These are phyloP conservation scores for Hexactinellida sp. DNA, from an alignment of 37 sponge, comb jelly and placozoan genomes.

Conservation along the genomic window DNA sequence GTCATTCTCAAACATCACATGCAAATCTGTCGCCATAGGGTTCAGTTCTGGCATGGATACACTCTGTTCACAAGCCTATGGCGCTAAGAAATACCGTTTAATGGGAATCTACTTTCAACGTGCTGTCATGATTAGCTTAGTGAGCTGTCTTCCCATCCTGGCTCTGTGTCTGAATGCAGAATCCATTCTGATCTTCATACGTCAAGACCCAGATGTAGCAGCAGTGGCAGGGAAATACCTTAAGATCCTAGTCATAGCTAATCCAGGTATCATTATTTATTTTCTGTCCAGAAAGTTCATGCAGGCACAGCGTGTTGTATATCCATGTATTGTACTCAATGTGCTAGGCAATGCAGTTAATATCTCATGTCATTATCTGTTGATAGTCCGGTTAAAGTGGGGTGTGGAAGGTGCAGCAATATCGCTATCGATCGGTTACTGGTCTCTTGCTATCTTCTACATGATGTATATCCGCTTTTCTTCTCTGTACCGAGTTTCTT, in stretches of 20 bases:
- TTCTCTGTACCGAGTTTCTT: not conserved
- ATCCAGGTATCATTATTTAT: not conserved
- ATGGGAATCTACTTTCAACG: not conserved
- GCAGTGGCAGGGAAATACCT: not conserved
- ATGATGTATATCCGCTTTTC: not conserved
- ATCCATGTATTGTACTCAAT: not conserved
- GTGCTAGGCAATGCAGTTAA: not conserved
- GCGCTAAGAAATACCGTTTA: not conserved
- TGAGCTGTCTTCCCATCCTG: not conserved
- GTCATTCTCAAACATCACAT: not conserved
- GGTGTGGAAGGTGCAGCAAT: constrained; percentile 19
- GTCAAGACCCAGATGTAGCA: not conserved
- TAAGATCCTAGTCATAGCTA: not conserved
- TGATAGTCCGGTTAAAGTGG: not conserved
- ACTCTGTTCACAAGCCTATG: not conserved
- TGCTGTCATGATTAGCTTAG: not conserved
- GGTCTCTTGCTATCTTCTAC: not conserved
- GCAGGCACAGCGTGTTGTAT: not conserved
- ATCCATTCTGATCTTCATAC: not conserved
- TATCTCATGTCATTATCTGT: not conserved
- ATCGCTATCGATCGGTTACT: not conserved
- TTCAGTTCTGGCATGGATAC: not conserved
- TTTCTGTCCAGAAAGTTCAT: not conserved
- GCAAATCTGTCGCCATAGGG: not conserved
- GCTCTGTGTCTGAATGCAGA: not conserved